phyloP scores from a whole-genome alignment of 2,113 vertebrate species.

The Macrotis lagotis region DNA sequence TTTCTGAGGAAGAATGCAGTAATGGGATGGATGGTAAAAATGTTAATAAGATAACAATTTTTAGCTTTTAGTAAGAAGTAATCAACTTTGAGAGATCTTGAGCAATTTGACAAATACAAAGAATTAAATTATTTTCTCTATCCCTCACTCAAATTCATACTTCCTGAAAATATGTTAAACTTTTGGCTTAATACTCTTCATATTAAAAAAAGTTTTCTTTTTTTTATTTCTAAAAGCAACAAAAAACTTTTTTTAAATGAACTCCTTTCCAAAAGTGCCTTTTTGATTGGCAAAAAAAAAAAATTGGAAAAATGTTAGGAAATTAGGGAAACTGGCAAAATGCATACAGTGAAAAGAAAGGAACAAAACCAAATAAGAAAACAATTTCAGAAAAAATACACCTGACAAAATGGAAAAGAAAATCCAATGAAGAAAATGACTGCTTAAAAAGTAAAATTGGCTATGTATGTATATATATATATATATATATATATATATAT shows the following conservation, averaged over 20 bases:
- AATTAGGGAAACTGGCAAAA: too few species aligned
- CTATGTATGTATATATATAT: too few species aligned
- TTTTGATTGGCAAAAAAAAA: slow-evolving; percentile 32
- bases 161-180: neutral
- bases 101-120: neutral
- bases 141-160: neutral
- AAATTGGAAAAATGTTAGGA: too few species aligned
- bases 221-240: neutral
- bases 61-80: neutral
- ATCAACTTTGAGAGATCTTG: too few species aligned
- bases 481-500: too few species aligned
- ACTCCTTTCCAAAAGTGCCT: neutral
- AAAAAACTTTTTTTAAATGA: neutral
- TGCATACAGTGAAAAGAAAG: too few species aligned
- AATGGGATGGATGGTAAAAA: neutral
- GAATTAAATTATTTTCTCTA: neutral
- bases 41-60: neutral
- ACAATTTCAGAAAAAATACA: too few species aligned
- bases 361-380: too few species aligned
- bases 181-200: neutral
- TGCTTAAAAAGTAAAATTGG: too few species aligned
- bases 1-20: neutral
- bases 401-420: too few species aligned
- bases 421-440: too few species aligned
- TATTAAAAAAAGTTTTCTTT: neutral